A percentile compares a stretch with the other conserved stretches of the same genome.
Evolutionary conservation across 2,797 vertebrate genomes (phyloP).

Genomic region (Champsocephalus esox): DNA sequence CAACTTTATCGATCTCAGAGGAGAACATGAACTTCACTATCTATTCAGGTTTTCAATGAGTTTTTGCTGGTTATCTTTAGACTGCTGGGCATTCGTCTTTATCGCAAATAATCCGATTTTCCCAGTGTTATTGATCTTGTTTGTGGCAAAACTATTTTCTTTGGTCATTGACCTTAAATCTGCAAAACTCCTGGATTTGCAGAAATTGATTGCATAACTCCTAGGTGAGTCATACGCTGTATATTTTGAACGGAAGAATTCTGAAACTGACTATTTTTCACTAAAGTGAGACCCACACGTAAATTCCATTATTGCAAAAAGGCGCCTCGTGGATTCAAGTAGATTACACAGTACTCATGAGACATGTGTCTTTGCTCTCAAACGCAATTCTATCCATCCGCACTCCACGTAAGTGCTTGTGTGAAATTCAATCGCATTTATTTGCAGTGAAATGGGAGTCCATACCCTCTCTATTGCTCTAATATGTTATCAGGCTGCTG

Average conservation of each 20-base stretch:
- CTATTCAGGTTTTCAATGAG: conserved; percentile 16
- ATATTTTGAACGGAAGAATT: neutral
- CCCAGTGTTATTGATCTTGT: neutral
- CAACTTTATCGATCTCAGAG: conserved; percentile 10
- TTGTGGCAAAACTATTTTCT: neutral
- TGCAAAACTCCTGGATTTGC: conserved; percentile 4
- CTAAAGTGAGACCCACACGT: conserved; percentile 35
- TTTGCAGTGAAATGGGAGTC: conserved; percentile 70
- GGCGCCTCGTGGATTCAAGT: conserved; percentile 56
- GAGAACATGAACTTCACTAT: conserved; percentile 10
- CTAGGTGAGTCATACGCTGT: neutral
- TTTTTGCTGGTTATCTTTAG: conserved; percentile 10
- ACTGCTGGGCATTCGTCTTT: conserved; percentile 7
- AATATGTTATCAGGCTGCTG: conserved; percentile 28
- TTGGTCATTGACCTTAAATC: neutral
- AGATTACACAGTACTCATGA: conserved; percentile 75
- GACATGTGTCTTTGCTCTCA: conserved; percentile 67
- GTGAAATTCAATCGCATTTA: conserved; percentile 77
- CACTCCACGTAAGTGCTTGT: conserved; percentile 67
- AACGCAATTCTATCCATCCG: conserved; percentile 68
- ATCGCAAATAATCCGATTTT: neutral
- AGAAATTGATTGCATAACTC: conserved; percentile 5
- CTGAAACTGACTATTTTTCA: conserved; percentile 40
- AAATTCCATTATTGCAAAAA: conserved; percentile 57
- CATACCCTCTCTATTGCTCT: conserved; percentile 53